Evolutionary conservation across 2,888 invertebrate genomes (phyloP).

Genomic region (Tiliacea citrago): DNA sequence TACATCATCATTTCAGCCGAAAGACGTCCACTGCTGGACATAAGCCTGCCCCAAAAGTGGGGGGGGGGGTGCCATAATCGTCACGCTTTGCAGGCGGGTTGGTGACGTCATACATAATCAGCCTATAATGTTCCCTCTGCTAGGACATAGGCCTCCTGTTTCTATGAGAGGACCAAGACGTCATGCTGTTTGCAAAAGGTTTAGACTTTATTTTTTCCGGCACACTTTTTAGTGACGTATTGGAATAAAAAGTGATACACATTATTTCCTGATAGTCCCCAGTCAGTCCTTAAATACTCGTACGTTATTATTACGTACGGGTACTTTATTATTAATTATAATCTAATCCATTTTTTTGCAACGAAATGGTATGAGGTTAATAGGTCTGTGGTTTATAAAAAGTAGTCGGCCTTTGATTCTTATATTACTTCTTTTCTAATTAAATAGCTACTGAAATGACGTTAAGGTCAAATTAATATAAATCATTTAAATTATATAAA

Average conservation of each 20-base stretch:
- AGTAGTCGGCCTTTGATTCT: conserved; percentile 58
- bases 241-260: conserved; percentile 36
- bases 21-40: no score
- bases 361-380: conserved; percentile 36
- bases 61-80: no score
- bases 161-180: no score
- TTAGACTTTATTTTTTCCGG: not conserved
- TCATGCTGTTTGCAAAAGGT: not conserved
- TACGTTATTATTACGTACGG: conserved; percentile 17
- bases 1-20: no score
- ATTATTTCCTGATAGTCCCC: conserved; percentile 51
- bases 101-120: no score
- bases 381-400: conserved; percentile 44
- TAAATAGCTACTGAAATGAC: conserved; percentile 29
- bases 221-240: not conserved
- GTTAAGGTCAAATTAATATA: conserved; percentile 34
- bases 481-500: not conserved
- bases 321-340: conserved; percentile 31
- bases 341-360: conserved; percentile 56
- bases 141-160: no score
- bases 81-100: no score
- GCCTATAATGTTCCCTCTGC: no score
- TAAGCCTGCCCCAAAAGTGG: no score
- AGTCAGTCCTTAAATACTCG: not conserved
- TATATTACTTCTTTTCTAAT: conserved; percentile 37